Conservation (phyloP, 2,113 vertebrate genomes). For the Lepisosteus osseus region DNA sequence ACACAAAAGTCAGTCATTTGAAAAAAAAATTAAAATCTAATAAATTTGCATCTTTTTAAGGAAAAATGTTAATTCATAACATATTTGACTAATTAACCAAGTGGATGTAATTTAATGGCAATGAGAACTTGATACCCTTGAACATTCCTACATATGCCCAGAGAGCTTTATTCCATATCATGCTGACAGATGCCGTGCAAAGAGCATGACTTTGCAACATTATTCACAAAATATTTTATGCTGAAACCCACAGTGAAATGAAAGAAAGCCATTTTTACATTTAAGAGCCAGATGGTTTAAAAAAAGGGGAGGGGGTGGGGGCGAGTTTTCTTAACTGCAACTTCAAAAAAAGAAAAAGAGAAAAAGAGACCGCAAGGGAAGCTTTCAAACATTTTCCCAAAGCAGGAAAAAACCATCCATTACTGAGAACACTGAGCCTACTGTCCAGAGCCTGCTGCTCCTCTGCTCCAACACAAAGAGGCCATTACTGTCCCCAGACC, state of each 20-base stretch:
- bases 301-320: not conserved
- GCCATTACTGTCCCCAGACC: constrained; percentile 37
- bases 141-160: no score
- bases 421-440: constrained; percentile 43
- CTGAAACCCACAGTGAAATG: not conserved
- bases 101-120: no score
- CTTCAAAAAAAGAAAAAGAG: constrained; percentile 9
- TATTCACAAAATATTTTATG: not conserved
- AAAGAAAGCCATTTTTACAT: not conserved
- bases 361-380: not conserved
- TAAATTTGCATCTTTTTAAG: no score
- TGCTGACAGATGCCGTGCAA: no score
- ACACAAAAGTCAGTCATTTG: no score
- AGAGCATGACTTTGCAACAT: not conserved
- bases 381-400: constrained; percentile 45
- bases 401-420: constrained; percentile 36
- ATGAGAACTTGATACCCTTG: not conserved
- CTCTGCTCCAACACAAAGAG: constrained; percentile 45
- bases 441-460: constrained; percentile 36
- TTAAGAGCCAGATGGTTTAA: constrained; percentile 5
- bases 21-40: no score
- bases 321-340: not conserved
- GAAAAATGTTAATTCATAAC: no score
- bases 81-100: no score
- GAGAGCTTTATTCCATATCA: no score